Percentiles rank a stretch among this genome's conserved stretches.
phyloP scores from a whole-genome alignment of 2,797 vertebrate genomes.

The Lutjanus campechanus region DNA sequence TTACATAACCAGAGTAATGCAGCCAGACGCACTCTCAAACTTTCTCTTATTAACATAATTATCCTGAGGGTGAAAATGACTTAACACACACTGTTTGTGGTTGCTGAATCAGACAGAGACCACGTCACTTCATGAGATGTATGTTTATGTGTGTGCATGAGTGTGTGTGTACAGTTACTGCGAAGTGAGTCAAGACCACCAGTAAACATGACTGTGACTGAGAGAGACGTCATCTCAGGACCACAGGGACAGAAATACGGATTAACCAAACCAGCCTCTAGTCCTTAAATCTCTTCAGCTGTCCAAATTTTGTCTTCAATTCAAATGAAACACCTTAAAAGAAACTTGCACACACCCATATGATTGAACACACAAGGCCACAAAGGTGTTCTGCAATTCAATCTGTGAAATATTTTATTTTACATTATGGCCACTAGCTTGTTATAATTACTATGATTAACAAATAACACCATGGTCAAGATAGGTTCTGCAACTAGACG shows the following conservation, averaged over 20 bases:
- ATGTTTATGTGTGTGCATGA: constrained; percentile 16
- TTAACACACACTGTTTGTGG: constrained; percentile 58
- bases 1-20: constrained; percentile 33
- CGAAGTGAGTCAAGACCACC: constrained; percentile 68
- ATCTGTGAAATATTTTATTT: background rate
- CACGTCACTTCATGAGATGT: constrained; percentile 47
- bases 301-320: background rate
- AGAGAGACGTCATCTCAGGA: constrained; percentile 49
- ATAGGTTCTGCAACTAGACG: background rate
- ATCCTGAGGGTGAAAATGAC: constrained; percentile 51
- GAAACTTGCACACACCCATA: background rate
- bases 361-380: accelerated
- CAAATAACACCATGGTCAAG: background rate
- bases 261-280: constrained; percentile 36
- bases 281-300: background rate
- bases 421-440: background rate
- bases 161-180: constrained; percentile 32
- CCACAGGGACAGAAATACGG: constrained; percentile 50
- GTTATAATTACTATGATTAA: background rate
- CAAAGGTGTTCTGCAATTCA: background rate
- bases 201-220: constrained; percentile 64
- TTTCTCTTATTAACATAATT: constrained; percentile 66
- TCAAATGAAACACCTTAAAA: background rate
- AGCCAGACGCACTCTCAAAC: constrained; percentile 48
- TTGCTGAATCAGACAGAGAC: constrained; percentile 49